Conservation (phyloP, 2,797 vertebrate genomes). For the Sphaeramia orbicularis region DNA sequence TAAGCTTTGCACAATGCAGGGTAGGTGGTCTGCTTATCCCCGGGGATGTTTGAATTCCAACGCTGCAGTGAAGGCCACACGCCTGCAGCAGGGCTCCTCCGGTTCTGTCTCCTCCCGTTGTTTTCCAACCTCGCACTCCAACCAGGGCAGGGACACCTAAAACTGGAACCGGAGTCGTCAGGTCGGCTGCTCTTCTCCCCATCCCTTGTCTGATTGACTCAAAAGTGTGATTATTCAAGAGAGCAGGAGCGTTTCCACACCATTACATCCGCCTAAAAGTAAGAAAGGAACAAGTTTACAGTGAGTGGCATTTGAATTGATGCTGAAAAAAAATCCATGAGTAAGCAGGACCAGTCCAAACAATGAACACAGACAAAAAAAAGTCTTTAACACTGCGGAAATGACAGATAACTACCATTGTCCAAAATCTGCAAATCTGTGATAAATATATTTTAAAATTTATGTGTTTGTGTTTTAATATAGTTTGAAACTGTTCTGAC, state of each 20-base stretch:
- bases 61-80: constrained; percentile 80
- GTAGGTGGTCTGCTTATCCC: constrained; percentile 70
- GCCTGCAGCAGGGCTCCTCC: constrained; percentile 67
- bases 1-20: constrained; percentile 43
- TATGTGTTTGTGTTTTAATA: background rate
- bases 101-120: constrained; percentile 66
- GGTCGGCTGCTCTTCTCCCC: constrained; percentile 85
- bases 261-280: constrained; percentile 70
- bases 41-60: constrained; percentile 85
- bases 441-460: constrained; percentile 25
- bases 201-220: constrained; percentile 67
- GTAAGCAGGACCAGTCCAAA: constrained; percentile 61
- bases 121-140: constrained; percentile 80
- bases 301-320: constrained; percentile 37
- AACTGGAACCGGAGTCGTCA: constrained; percentile 83
- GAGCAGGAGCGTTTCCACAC: constrained; percentile 49
- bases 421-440: constrained; percentile 39
- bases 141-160: constrained; percentile 83
- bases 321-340: constrained; percentile 44
- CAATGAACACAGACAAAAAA: constrained; percentile 43
- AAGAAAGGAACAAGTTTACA: constrained; percentile 69
- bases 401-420: constrained; percentile 45
- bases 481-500: constrained; percentile 30
- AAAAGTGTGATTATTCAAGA: constrained; percentile 49
- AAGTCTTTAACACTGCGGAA: constrained; percentile 38